Conservation (phyloP, 2,888 invertebrate genomes). For the Notodromas monacha region DNA sequence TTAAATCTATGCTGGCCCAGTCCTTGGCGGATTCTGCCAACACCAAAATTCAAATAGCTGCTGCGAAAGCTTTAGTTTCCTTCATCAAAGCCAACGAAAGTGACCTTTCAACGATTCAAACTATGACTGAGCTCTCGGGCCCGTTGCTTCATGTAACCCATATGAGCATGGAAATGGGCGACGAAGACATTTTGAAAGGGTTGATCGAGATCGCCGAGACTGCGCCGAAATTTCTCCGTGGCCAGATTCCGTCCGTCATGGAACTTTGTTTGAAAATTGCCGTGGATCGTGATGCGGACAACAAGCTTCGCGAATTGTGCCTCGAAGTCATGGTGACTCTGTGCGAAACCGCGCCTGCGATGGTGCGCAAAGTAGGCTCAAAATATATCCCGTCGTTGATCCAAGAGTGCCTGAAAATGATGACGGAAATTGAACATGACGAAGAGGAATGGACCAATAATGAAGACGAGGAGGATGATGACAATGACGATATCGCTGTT, state of each 20-base stretch:
- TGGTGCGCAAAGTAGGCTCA: slow-evolving; percentile 66
- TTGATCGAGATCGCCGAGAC: slow-evolving; percentile 75
- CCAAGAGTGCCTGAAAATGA: slow-evolving; percentile 38
- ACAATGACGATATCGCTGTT: slow-evolving; percentile 40
- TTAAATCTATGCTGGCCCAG: slow-evolving; percentile 73
- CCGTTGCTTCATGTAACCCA: slow-evolving; percentile 25
- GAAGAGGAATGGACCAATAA: slow-evolving; percentile 49
- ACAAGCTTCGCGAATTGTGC: slow-evolving; percentile 50
- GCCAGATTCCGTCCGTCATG: slow-evolving; percentile 52
- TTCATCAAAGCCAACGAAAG: neutral
- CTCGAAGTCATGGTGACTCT: slow-evolving; percentile 53
- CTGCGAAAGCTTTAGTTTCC: neutral
- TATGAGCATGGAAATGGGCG: slow-evolving; percentile 44
- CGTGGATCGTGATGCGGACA: slow-evolving; percentile 13
- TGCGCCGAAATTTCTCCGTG: slow-evolving; percentile 61
- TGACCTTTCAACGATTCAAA: neutral
- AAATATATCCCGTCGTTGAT: slow-evolving; percentile 32
- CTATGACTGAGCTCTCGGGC: neutral
- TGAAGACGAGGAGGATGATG: slow-evolving; percentile 49
- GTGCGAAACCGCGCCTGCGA: slow-evolving; percentile 77
- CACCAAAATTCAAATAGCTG: slow-evolving; percentile 19
- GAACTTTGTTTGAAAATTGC: slow-evolving; percentile 45
- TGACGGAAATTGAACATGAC: slow-evolving; percentile 78
- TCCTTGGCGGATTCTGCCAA: slow-evolving; percentile 36
- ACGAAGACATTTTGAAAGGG: slow-evolving; percentile 68